phyloP scores from a whole-genome alignment of 2,797 vertebrate genomes.

The Spinibarbus caldwelli region DNA sequence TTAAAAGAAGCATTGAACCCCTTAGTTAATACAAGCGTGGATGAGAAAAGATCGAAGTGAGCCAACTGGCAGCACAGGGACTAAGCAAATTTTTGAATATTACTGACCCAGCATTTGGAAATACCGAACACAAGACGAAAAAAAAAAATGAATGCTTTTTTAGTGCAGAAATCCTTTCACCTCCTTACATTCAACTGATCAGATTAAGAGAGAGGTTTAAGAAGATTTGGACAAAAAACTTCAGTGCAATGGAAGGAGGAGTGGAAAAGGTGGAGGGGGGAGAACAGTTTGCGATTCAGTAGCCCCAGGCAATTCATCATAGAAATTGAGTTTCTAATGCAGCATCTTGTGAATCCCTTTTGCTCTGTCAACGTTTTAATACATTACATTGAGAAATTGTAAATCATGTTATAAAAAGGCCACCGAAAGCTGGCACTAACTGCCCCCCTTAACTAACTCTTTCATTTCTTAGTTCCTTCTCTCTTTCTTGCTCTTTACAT shows the following conservation, averaged over 20 bases:
- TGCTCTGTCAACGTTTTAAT: conserved; percentile 99
- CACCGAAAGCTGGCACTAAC: conserved; percentile 81
- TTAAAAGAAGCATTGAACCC: conserved; percentile 51
- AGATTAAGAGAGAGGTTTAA: conserved; percentile 99
- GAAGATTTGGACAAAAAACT: conserved; percentile 95
- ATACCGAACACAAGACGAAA: conserved; percentile 93
- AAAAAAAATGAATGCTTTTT: conserved; percentile 98
- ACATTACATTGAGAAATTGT: conserved; percentile 99
- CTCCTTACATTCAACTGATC: conserved; percentile 98
- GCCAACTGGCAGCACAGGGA: conserved; percentile 67
- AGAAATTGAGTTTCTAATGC: conserved; percentile 99
- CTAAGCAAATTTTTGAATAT: conserved; percentile 97
- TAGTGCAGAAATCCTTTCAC: conserved; percentile 98
- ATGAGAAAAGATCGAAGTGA: conserved; percentile 43
- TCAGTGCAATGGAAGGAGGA: conserved; percentile 89
- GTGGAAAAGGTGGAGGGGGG: conserved; percentile 77
- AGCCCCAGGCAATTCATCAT: conserved; percentile 99
- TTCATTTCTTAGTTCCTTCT: conserved; percentile 58
- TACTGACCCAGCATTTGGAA: conserved; percentile 99
- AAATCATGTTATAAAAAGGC: conserved; percentile 92
- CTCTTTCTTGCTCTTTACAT: conserved; percentile 46
- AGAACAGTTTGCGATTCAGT: conserved; percentile 95
- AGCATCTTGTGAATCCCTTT: conserved; percentile 99
- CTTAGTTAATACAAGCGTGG: conserved; percentile 35
- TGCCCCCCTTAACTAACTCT: conserved; percentile 62